Evolutionary conservation across 2,797 vertebrate species (phyloP).

Genomic region (Sciaenops ocellatus): DNA sequence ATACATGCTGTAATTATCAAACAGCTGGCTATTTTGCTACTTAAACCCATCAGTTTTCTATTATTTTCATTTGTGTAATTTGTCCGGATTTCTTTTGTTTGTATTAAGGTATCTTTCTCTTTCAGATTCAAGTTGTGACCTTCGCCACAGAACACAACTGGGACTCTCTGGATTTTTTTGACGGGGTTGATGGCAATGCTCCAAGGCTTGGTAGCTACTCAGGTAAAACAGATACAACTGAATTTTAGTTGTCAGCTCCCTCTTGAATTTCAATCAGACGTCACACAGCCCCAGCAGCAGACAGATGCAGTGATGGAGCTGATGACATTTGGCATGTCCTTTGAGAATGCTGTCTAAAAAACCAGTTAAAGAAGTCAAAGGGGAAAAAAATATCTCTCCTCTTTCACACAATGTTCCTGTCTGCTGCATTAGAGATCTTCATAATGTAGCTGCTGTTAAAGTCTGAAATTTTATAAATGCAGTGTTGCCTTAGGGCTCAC

Average conservation of each 20-base stretch:
- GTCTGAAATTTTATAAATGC: conserved; percentile 48
- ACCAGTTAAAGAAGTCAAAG: conserved; percentile 40
- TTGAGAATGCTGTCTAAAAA: conserved; percentile 64
- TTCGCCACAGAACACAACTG: conserved; percentile 99
- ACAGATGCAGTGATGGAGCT: conserved; percentile 64
- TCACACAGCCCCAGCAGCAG: conserved; percentile 53
- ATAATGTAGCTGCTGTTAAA: conserved; percentile 44
- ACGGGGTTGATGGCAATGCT: conserved; percentile 94
- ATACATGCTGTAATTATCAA: neutral
- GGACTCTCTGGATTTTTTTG: conserved; percentile 98
- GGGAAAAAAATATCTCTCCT: conserved; percentile 7
- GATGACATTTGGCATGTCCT: conserved; percentile 74
- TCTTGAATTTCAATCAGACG: conserved; percentile 65
- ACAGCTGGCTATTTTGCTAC: neutral
- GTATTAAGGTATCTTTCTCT: conserved; percentile 9
- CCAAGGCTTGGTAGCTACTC: conserved; percentile 98
- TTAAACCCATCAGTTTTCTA: neutral
- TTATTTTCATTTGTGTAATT: neutral
- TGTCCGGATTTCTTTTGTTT: conserved; percentile 3
- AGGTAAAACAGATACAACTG: conserved; percentile 84
- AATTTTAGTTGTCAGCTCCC: conserved; percentile 57
- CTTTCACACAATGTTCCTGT: conserved; percentile 16
- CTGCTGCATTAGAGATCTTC: conserved; percentile 47
- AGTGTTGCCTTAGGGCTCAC: conserved; percentile 46
- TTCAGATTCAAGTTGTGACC: conserved; percentile 95